A percentile compares a stretch with the other conserved stretches of the same genome.
phyloP scores from a whole-genome alignment of 2,888 invertebrate species.

The Cryptosula pallasiana region DNA sequence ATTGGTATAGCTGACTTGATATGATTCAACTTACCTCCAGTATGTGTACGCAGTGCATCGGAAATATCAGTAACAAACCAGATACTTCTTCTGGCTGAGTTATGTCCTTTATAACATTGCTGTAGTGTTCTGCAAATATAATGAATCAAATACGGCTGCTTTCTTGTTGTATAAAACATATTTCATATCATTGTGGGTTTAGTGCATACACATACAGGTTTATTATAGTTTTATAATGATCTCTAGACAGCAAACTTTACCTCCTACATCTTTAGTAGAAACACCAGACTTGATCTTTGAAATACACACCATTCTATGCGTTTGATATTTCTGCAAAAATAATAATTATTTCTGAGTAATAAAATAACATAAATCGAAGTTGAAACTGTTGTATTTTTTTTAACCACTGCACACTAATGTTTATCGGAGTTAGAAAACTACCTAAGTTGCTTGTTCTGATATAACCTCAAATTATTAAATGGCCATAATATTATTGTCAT shows the following conservation, averaged over 20 bases:
- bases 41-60: conserved; percentile 46
- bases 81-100: conserved; percentile 37
- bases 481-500: too few species aligned
- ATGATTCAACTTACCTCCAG: conserved; percentile 49
- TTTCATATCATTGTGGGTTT: too few species aligned
- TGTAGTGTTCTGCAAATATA: neutral
- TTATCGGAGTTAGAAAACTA: too few species aligned
- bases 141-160: too few species aligned
- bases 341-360: neutral
- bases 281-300: conserved; percentile 1
- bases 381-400: too few species aligned
- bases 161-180: too few species aligned
- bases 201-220: too few species aligned
- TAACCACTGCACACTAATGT: too few species aligned
- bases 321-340: conserved; percentile 20
- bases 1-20: too few species aligned
- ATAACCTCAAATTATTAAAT: too few species aligned
- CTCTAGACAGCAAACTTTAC: neutral
- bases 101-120: conserved; percentile 7
- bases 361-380: neutral
- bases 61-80: conserved; percentile 47
- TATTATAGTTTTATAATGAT: too few species aligned
- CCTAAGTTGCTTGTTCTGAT: too few species aligned
- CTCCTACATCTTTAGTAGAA: conserved; percentile 10
- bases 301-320: conserved; percentile 18